Conservation (phyloP, 2,797 vertebrate genomes). For the Phrynocephalus guinanensis region DNA sequence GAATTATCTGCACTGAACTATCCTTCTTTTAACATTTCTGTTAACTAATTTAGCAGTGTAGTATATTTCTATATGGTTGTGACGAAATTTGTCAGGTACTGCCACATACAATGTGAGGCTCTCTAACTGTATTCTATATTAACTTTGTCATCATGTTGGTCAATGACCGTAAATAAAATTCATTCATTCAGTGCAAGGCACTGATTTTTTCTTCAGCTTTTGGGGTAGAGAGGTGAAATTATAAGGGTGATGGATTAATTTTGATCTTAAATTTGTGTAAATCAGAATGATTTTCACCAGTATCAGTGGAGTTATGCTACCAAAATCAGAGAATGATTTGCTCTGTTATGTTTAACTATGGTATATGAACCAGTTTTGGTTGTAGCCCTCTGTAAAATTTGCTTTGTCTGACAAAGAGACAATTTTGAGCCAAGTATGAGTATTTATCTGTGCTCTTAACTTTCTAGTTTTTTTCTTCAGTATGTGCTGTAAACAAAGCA, state of each 20-base stretch:
- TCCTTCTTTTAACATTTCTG: constrained; percentile 9
- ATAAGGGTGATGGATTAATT: constrained; percentile 5
- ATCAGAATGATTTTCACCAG: background rate
- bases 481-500: background rate
- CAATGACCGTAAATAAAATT: no score
- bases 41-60: constrained; percentile 21
- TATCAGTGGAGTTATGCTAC: constrained; percentile 42
- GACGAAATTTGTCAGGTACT: constrained; percentile 32
- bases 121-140: no score
- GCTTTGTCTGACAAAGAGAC: constrained; percentile 39
- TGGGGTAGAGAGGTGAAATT: constrained; percentile 36
- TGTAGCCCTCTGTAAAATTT: constrained; percentile 51
- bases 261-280: background rate
- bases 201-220: constrained; percentile 34
- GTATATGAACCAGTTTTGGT: constrained; percentile 28
- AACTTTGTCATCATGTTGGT: no score
- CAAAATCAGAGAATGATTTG: constrained; percentile 30
- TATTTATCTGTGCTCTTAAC: constrained; percentile 45
- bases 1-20: background rate
- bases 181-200: constrained; percentile 17
- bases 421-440: constrained; percentile 21
- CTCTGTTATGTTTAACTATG: background rate
- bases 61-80: constrained; percentile 45
- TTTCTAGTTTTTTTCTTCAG: constrained; percentile 57
- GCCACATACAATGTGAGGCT: constrained; percentile 35